Evolutionary conservation across 2,113 vertebrate species (phyloP).

Genomic region (Thomomys bottae): DNA sequence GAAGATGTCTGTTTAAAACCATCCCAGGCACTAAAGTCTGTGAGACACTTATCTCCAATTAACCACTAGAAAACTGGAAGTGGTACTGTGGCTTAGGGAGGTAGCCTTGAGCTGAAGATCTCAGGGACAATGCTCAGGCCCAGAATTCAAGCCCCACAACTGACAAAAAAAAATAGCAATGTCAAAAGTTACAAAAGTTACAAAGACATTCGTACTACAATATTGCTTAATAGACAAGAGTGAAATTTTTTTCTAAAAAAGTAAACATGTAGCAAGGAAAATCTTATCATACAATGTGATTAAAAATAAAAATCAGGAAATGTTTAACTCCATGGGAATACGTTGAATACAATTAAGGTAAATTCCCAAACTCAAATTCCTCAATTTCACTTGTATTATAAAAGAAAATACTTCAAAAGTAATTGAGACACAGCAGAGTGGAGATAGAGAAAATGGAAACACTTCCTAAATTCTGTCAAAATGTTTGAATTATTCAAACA

Average conservation of each 20-base stretch:
- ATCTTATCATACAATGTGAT: background rate
- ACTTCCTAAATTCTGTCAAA: slow-evolving; percentile 45
- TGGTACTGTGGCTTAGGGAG: no score
- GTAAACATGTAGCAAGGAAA: background rate
- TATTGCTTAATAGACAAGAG: slow-evolving; percentile 6
- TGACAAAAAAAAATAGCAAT: no score
- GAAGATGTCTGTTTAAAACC: no score
- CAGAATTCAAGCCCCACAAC: no score
- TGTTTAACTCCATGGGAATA: background rate
- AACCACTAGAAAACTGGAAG: no score
- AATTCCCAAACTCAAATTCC: slow-evolving; percentile 8
- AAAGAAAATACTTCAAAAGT: slow-evolving; percentile 31
- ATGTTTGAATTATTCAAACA: slow-evolving; percentile 32
- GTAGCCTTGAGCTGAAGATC: no score
- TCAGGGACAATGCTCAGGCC: no score
- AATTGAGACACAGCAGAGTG: background rate
- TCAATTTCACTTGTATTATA: slow-evolving; percentile 19
- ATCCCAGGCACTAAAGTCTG: no score
- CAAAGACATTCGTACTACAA: background rate
- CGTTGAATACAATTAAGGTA: slow-evolving; percentile 33
- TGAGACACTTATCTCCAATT: no score
- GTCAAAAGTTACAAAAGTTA: background rate
- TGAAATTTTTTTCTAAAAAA: background rate
- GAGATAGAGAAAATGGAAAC: slow-evolving; percentile 8
- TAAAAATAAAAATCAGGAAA: slow-evolving; percentile 43